These are phyloP conservation scores for Bos indicus DNA, from an alignment of 2,113 vertebrate genomes.

Conservation along the genomic window DNA sequence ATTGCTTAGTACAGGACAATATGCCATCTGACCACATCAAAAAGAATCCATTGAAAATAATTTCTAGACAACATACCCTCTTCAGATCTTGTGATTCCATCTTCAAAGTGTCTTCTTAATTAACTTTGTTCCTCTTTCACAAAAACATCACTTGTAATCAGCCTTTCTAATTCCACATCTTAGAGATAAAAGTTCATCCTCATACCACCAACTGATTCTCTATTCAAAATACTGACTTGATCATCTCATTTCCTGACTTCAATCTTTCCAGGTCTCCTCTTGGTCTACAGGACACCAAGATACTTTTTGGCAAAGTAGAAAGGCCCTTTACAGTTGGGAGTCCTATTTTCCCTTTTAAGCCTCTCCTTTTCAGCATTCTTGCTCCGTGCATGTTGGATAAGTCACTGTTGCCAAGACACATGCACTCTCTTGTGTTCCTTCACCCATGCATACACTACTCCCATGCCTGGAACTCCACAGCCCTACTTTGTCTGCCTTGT, in stretches of 20 bases:
- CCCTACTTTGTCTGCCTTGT: not conserved
- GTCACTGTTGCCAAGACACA: not conserved
- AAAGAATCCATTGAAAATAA: not conserved
- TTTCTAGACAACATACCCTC: not conserved
- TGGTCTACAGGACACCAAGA: not conserved
- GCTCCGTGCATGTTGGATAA: not conserved
- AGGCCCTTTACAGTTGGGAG: not conserved
- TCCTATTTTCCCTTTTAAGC: not conserved
- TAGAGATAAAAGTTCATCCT: not conserved
- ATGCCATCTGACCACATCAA: not conserved
- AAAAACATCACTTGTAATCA: not conserved
- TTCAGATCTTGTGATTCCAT: not conserved
- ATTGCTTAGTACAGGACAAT: not conserved
- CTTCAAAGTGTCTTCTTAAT: not conserved
- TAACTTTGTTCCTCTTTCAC: not conserved
- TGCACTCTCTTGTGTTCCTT: not conserved
- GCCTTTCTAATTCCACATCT: not conserved
- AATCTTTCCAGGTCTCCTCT: not conserved
- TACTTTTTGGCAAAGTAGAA: not conserved
- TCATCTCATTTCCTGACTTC: not conserved
- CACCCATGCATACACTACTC: not conserved
- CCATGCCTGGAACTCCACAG: fast-evolving
- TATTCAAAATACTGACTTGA: not conserved
- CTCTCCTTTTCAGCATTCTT: not conserved
- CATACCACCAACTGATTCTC: not conserved